Evolutionary conservation across 2,797 vertebrate species (phyloP).

Genomic region (Premnoplex brunnescens): DNA sequence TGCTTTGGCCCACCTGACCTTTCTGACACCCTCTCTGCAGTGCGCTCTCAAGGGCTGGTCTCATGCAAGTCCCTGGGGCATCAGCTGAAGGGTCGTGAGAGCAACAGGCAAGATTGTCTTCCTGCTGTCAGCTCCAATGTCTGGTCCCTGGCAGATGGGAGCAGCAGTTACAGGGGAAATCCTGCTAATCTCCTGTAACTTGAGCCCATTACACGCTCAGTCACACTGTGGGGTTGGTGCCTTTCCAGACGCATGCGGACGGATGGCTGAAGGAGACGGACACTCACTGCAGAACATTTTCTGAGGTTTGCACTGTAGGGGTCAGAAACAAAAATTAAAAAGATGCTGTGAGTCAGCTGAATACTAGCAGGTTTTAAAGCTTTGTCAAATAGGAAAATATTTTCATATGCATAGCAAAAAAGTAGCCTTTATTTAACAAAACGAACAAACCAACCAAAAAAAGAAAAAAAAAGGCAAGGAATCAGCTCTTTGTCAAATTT

Average conservation of each 20-base stretch:
- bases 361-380: neutral
- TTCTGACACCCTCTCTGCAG: neutral
- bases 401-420: neutral
- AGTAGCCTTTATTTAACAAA: neutral
- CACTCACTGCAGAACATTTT: neutral
- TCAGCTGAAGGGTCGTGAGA: constrained; percentile 9
- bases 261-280: neutral
- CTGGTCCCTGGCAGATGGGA: constrained; percentile 65
- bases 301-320: neutral
- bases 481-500: neutral
- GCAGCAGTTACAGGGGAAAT: constrained; percentile 69
- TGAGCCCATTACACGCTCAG: constrained; percentile 64
- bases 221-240: constrained; percentile 28
- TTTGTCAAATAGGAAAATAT: neutral
- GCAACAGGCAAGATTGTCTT: constrained; percentile 46
- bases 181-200: constrained; percentile 68
- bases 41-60: neutral
- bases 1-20: neutral
- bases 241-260: neutral
- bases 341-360: neutral
- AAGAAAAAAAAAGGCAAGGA: neutral
- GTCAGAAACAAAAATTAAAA: neutral
- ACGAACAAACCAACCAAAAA: rapidly evolving
- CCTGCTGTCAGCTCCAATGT: constrained; percentile 64
- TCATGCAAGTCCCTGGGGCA: neutral